These are phyloP conservation scores for Mythimna impura DNA, from an alignment of 2,888 invertebrate genomes.

Conservation along the genomic window DNA sequence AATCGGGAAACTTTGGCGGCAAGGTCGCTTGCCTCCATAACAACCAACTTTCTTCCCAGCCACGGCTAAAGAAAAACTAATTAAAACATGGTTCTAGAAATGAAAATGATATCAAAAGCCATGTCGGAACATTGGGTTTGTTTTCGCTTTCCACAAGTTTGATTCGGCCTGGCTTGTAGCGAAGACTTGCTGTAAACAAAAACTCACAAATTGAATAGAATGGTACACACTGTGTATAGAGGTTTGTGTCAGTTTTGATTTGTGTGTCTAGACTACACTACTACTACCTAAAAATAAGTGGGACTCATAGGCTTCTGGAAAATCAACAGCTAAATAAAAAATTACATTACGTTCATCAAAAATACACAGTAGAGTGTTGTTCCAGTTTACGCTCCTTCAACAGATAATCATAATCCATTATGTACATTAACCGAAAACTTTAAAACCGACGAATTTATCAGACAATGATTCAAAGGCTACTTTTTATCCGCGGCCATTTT, in stretches of 20 bases:
- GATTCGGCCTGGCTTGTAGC: slow-evolving; percentile 4
- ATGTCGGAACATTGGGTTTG: slow-evolving; percentile 1
- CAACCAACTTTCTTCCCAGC: slow-evolving; percentile 20
- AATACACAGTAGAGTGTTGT: slow-evolving; percentile 1
- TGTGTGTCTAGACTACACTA: slow-evolving; percentile 40
- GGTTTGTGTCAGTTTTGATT: slow-evolving; percentile 42
- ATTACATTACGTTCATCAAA: slow-evolving; percentile 14
- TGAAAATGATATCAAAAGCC: slow-evolving; percentile 1
- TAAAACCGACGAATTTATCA: slow-evolving; percentile 50
- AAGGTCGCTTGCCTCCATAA: slow-evolving; percentile 45
- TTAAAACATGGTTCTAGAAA: slow-evolving; percentile 15
- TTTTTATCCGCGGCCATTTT: slow-evolving; percentile 68
- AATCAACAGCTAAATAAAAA: slow-evolving; percentile 18
- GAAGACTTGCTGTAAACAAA: slow-evolving; percentile 42
- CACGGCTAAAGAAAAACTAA: slow-evolving; percentile 10
- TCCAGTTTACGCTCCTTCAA: slow-evolving; percentile 14
- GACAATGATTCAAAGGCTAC: slow-evolving; percentile 63
- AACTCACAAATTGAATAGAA: slow-evolving; percentile 32
- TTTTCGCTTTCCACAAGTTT: slow-evolving; percentile 16
- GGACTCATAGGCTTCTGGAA: slow-evolving; percentile 20
- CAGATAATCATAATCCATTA: slow-evolving; percentile 19
- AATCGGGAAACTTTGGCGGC: slow-evolving; percentile 40
- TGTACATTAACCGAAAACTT: slow-evolving; percentile 45
- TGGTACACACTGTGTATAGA: slow-evolving; percentile 26
- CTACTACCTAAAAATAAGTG: slow-evolving; percentile 14